Percentiles rank a stretch among this genome's conserved stretches.
phyloP scores from a whole-genome alignment of 2,797 vertebrate genomes.

The Characodon lateralis region DNA sequence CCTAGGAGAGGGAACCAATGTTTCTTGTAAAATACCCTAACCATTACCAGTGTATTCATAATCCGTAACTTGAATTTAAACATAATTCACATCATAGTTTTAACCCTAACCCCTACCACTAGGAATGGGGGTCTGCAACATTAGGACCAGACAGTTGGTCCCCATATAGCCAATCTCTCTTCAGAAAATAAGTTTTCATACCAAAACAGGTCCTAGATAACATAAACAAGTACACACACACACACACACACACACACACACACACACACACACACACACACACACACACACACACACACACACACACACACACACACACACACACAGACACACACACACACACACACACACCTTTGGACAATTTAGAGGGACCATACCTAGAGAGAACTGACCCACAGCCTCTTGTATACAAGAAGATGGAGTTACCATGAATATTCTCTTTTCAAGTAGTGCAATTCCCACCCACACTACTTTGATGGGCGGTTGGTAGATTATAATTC shows the following conservation, averaged over 20 bases:
- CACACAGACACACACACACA: too few species aligned
- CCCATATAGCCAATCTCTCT: neutral
- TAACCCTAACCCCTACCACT: too few species aligned
- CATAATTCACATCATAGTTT: too few species aligned
- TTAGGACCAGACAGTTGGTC: neutral
- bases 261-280: neutral
- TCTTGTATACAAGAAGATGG: neutral
- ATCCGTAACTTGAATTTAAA: too few species aligned
- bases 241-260: too few species aligned
- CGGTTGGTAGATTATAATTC: neutral
- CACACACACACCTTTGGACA: neutral
- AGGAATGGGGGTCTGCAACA: neutral
- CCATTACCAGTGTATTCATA: too few species aligned
- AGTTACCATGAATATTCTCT: neutral
- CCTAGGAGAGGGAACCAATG: neutral
- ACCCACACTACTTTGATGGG: neutral
- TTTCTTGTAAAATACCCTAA: neutral
- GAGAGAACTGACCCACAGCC: neutral
- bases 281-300: too few species aligned
- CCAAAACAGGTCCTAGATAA: neutral
- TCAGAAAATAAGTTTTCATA: neutral
- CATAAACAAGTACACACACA: neutral
- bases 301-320: too few species aligned
- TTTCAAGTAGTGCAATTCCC: neutral
- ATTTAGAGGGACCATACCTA: neutral